Conservation (phyloP, 2,797 vertebrate species). For the Anomalospiza imberbis region DNA sequence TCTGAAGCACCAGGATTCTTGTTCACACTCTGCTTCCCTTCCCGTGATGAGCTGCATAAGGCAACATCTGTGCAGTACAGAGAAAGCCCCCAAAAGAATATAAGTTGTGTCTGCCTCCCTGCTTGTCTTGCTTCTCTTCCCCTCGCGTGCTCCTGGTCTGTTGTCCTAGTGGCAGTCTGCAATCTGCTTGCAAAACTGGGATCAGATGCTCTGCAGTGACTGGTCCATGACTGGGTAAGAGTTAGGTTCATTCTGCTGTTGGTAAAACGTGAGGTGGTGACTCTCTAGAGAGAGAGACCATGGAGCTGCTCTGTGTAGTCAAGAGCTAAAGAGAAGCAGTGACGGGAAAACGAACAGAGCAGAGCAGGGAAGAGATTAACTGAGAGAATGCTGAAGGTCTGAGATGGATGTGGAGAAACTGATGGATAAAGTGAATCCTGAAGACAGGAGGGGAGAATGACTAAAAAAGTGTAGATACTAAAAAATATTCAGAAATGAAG, state of each 20-base stretch:
- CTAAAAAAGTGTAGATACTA: not conserved
- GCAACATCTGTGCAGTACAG: not conserved
- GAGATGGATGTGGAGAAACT: not conserved
- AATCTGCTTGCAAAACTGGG: not conserved
- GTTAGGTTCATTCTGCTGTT: not conserved
- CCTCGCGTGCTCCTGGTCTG: not conserved
- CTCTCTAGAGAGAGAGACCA: not conserved
- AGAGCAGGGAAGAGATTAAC: not conserved
- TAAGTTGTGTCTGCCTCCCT: not conserved
- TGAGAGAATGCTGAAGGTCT: not conserved
- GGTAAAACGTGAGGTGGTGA: not conserved
- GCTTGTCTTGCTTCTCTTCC: not conserved
- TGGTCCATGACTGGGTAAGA: not conserved
- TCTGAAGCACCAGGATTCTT: not conserved
- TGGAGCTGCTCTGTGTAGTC: not conserved
- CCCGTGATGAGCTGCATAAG: not conserved
- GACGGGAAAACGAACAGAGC: not conserved
- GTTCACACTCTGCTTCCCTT: not conserved
- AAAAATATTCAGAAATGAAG: not conserved
- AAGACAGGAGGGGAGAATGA: fast-evolving
- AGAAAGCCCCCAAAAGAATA: not conserved
- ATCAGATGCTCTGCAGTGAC: not conserved
- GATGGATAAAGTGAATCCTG: not conserved
- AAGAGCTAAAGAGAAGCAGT: not conserved
- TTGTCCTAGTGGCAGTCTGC: not conserved